Percentiles rank a stretch among this genome's conserved stretches.
phyloP scores from a whole-genome alignment of 2,888 invertebrate genomes.

The Drosophila incognita region DNA sequence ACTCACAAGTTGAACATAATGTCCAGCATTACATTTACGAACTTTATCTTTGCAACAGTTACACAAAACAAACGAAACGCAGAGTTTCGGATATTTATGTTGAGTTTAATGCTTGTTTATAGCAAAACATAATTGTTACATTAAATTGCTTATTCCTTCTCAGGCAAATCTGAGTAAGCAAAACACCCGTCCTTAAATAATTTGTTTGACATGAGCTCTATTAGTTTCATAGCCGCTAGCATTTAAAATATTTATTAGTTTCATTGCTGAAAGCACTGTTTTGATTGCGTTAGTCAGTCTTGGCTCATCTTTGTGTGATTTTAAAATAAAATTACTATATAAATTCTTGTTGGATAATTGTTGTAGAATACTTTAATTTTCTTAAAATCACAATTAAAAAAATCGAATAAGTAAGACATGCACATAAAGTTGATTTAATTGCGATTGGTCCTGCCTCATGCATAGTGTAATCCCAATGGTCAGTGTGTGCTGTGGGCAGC shows the following conservation, averaged over 20 bases:
- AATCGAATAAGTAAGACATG: background rate
- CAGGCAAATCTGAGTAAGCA: background rate
- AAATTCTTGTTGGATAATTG: background rate
- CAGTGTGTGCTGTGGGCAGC: constrained; percentile 22
- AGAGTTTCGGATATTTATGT: background rate
- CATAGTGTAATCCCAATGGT: constrained; percentile 1
- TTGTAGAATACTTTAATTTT: background rate
- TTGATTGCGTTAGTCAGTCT: background rate
- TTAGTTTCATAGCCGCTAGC: background rate
- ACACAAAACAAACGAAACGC: background rate
- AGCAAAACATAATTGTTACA: background rate
- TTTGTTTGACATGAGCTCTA: background rate
- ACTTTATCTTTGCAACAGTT: constrained; percentile 17
- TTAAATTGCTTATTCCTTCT: background rate
- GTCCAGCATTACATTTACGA: background rate
- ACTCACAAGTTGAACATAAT: constrained; percentile 4
- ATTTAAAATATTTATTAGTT: background rate
- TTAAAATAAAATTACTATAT: background rate
- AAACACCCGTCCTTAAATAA: background rate
- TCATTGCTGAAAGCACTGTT: background rate
- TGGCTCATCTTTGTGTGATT: background rate
- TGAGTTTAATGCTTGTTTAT: background rate
- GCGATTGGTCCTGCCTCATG: background rate
- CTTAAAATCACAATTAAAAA: background rate
- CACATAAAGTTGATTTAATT: background rate